Base-by-base conservation (phyloP, 2,888 invertebrate genomes). In the Halictus quadricinctus region DNA sequence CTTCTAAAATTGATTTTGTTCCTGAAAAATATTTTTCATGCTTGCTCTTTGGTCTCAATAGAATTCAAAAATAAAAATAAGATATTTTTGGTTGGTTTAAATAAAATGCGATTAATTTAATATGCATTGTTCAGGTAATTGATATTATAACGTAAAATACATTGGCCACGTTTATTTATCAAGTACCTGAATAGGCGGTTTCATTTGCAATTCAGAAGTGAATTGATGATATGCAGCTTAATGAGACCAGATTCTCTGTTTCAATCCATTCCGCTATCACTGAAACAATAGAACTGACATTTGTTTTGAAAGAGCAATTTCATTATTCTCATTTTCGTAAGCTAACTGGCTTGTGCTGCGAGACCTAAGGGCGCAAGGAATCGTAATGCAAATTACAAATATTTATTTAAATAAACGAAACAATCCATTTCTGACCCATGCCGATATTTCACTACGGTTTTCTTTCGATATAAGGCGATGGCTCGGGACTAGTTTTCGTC, bases 211-310 rank as follows among this genome's bases (percentile, higher is more conserved):
- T 64, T 15, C 25, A 64, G 64, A 64, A 29, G 25, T 25, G 64
- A 64, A 64, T 64, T 64, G 64, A 64, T 64, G 64, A 64, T 64
- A 64, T 64, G 25, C 64, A 15, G 64, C 25, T 64, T 64, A 64
- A 64, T 64, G 64, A n/a, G 29, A 25, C 64, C 64, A 64, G 64
- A 29, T 29, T 29, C 64, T 29, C 64, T 29, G 64, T 64, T 64
- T 64, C 64, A 64, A 64, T 64, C 29, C 64, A 29, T 29, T 15
- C 29, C 29, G 64, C 29, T 15, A 64, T 64, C 64, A 64, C 25
- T 15, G 64, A 29, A 64, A 64, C 29, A 64, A 64, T 64, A 64
- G 64, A 15, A 29, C 13, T 29, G 25, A 29, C 29, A 64, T 64
- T 29, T 64, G 64, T 15, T 15, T 7, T 29, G 15, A 15, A 64